Conservation (phyloP, 2,888 invertebrate species). For the Acrobasis consociella region DNA sequence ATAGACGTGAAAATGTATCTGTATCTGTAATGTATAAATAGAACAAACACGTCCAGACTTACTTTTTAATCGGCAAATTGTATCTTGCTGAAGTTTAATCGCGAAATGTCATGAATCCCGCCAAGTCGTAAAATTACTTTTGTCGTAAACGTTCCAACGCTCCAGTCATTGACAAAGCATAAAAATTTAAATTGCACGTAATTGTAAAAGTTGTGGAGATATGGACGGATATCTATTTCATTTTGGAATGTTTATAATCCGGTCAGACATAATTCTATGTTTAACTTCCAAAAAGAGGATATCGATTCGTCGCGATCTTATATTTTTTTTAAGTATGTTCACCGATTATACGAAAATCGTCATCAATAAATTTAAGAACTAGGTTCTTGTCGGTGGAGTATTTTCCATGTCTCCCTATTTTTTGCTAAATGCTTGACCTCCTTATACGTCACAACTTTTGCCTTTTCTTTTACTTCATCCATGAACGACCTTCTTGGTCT, state of each 20-base stretch:
- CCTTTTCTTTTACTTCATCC: too few species aligned
- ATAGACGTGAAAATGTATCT: too few species aligned
- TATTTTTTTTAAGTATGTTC: too few species aligned
- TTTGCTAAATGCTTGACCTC: too few species aligned
- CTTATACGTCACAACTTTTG: too few species aligned
- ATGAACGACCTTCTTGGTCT: too few species aligned
- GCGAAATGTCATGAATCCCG: constrained; percentile 7
- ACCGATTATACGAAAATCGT: too few species aligned
- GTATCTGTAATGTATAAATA: background rate
- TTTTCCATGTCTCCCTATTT: too few species aligned
- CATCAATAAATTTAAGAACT: too few species aligned
- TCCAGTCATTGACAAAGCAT: constrained; percentile 1
- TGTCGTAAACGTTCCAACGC: constrained; percentile 5
- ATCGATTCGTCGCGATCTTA: too few species aligned
- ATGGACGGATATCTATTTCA: background rate
- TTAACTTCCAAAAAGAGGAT: too few species aligned
- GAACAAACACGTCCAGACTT: background rate
- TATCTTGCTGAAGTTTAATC: constrained; percentile 9
- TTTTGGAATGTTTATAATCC: background rate
- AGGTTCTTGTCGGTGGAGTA: too few species aligned
- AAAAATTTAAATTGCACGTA: constrained; percentile 14
- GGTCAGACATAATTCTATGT: background rate
- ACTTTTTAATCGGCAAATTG: background rate
- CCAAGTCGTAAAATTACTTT: constrained; percentile 13
- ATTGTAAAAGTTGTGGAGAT: constrained; percentile 4